Evolutionary conservation across 64 coral and sea anemone genomes (phyloP), one percentile per base, ranked within the genome.

Genomic region (Orbicella faveolata): DNA sequence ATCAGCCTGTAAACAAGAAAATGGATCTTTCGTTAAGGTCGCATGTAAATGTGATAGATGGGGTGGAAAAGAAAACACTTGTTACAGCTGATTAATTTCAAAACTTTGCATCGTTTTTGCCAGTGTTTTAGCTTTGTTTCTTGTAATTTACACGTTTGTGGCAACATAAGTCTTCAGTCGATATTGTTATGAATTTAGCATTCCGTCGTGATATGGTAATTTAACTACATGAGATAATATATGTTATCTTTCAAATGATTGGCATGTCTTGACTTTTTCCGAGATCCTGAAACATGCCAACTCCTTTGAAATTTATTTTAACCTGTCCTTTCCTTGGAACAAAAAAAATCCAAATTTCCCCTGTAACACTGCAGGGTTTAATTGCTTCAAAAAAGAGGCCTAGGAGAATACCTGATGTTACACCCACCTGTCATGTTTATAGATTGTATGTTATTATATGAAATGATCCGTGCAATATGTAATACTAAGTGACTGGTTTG

Each of bases 391-490:
- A 7, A n/a, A 52, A n/a, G n/a, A 48, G 19, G 16, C 23, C 21
- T 52, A 26, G 64, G 37, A 67, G 69, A 73, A 72, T 73, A 72
- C 82, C 65, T 84, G 63, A 52, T 85, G 33, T 72, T 85, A 70
- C 18, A 19, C 2, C 82, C 82, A 85, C 82, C 82, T 85, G 82
- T 21, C 39, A 33, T 85, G 82, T 85, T 85, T 85, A 85, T 85
- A 68, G 73, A 85, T 73, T 37, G 17, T 14, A 41, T 72, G n/a
- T n/a, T 85, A 33, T 72, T 85, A 72, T 72, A 64, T 73, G 63
- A 85, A 85, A 85, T 85, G 82, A 85, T 68, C 82, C 82, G 82
- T 85, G 82, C 82, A 54, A 73, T 85, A 85, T 85, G 82, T 85
- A 85, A 85, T 85, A 85, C 65, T 37, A 85, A 85, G n/a, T 85